Percentiles rank a stretch among this genome's conserved stretches.
Conservation (phyloP, 2,797 vertebrate genomes). For the Anabacerthia variegaticeps region DNA sequence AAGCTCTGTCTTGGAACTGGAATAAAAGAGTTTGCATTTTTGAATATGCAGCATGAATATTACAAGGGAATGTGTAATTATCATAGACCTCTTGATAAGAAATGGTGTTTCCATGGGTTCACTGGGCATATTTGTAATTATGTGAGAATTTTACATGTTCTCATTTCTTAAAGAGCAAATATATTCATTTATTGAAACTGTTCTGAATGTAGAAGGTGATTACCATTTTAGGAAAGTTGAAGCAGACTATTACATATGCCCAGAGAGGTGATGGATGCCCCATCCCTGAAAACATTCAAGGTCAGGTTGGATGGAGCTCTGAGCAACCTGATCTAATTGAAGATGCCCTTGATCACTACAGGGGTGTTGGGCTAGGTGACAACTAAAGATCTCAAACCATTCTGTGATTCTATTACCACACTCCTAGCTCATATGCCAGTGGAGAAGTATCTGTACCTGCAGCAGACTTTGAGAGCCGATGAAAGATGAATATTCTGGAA, state of each 20-base stretch:
- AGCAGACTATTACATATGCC: not conserved
- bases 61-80: not conserved
- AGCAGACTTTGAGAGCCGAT: not conserved
- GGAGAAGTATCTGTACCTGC: not conserved
- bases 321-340: not conserved
- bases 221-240: not conserved
- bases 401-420: not conserved
- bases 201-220: not conserved
- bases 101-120: not conserved
- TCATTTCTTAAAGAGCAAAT: not conserved
- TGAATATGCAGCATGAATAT: not conserved
- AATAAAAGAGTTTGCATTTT: not conserved
- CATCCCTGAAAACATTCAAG: not conserved
- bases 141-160: not conserved
- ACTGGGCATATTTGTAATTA: not conserved
- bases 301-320: fast-evolving
- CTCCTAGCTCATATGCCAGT: not conserved
- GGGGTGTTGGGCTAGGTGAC: not conserved
- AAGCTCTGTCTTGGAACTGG: not conserved
- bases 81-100: not conserved
- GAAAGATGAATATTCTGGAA: not conserved
- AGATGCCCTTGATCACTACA: not conserved
- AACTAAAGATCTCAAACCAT: not conserved
- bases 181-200: not conserved
- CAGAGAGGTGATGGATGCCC: not conserved